Conservation (phyloP, 2,797 vertebrate species). For the Myotis findleyi region DNA sequence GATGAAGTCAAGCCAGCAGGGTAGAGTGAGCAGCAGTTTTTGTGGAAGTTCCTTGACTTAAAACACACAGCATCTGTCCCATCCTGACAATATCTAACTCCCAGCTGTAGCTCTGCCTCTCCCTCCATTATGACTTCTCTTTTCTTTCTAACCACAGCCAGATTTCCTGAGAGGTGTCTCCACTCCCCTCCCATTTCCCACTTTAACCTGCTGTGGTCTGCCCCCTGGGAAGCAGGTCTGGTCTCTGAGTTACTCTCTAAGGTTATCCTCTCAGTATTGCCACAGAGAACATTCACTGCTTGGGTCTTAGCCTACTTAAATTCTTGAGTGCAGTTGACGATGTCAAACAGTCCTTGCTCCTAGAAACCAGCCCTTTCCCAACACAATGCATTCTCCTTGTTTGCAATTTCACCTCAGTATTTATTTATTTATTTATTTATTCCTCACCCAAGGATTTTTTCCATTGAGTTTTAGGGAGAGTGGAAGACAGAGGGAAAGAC, state of each 20-base stretch:
- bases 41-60: neutral
- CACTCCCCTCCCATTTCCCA: conserved; percentile 12
- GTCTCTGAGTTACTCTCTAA: conserved; percentile 23
- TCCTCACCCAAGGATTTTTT: no score
- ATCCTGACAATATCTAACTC: neutral
- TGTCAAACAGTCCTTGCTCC: neutral
- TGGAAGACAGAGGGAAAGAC: no score
- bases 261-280: neutral
- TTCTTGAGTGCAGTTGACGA: neutral
- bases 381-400: neutral
- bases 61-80: neutral
- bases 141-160: conserved; percentile 59
- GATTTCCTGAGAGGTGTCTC: conserved; percentile 54
- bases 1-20: conserved; percentile 37
- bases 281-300: neutral
- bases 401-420: neutral
- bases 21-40: no score
- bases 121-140: neutral
- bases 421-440: no score
- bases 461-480: no score
- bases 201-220: conserved; percentile 40
- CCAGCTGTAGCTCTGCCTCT: neutral
- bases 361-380: conserved; percentile 23
- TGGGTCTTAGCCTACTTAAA: neutral
- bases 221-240: conserved; percentile 47